Evolutionary conservation across 2,113 vertebrate species (phyloP).

Genomic region (Cygnus buccinator): DNA sequence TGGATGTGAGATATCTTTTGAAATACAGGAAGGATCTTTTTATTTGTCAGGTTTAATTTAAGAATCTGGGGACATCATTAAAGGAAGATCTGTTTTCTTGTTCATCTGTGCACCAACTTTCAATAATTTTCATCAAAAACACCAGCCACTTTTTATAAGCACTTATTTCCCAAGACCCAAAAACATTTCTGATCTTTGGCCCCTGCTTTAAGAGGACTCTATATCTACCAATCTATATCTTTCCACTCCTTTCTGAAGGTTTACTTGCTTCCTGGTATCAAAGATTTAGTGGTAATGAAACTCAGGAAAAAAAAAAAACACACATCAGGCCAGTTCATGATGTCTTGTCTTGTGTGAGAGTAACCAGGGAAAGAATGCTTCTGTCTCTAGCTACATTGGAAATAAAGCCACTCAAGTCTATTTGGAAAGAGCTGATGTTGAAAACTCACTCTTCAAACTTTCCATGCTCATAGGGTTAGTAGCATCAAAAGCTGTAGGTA

Average conservation of each 20-base stretch:
- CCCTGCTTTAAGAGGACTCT: not conserved
- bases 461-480: not conserved
- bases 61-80: slow-evolving; percentile 59
- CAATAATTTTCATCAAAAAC: slow-evolving; percentile 43
- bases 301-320: slow-evolving; percentile 26
- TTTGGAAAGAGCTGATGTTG: not conserved
- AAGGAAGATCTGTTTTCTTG: slow-evolving; percentile 36
- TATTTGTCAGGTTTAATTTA: slow-evolving; percentile 32
- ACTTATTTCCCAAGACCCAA: slow-evolving; percentile 12
- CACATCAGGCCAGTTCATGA: not conserved
- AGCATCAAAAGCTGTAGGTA: not conserved
- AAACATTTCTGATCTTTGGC: slow-evolving; percentile 32
- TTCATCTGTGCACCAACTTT: slow-evolving; percentile 22
- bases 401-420: not conserved
- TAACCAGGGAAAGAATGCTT: not conserved
- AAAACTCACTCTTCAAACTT: not conserved
- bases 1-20: slow-evolving; percentile 46
- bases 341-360: not conserved
- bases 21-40: slow-evolving; percentile 32
- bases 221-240: not conserved
- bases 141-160: not conserved
- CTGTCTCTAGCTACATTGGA: not conserved
- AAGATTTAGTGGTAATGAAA: slow-evolving; percentile 5
- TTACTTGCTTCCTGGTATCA: not conserved
- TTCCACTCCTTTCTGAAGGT: not conserved